These are phyloP conservation scores for Sinocyclocheilus anshuiensis DNA, from an alignment of 2,113 vertebrate species.

Conservation along the genomic window DNA sequence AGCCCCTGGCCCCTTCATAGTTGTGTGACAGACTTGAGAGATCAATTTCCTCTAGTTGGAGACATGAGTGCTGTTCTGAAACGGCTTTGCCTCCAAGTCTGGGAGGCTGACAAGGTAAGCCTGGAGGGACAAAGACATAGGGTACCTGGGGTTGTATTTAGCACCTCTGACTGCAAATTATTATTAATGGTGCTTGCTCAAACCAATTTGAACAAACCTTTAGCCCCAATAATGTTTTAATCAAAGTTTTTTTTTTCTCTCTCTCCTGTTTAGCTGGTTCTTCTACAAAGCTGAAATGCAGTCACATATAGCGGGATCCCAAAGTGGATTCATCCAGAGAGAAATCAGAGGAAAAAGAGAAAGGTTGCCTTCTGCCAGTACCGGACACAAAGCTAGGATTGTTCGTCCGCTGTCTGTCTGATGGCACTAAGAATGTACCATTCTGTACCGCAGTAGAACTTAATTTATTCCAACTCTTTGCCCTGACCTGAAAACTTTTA, in stretches of 20 bases:
- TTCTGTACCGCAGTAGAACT: conserved; percentile 85
- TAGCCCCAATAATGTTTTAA: neutral
- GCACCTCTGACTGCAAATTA: neutral
- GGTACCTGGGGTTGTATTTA: conserved; percentile 32
- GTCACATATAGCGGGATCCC: neutral
- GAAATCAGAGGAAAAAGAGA: conserved; percentile 40
- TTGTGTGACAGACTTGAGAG: conserved; percentile 79
- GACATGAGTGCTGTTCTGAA: conserved; percentile 64
- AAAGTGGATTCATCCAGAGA: conserved; percentile 27
- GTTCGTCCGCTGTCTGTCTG: conserved; percentile 73
- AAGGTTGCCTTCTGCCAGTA: conserved; percentile 64
- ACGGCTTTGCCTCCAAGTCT: conserved; percentile 56
- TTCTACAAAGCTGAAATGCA: neutral
- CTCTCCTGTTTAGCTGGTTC: neutral
- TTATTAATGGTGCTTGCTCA: neutral
- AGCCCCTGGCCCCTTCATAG: conserved; percentile 74
- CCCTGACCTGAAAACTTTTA: conserved; percentile 76
- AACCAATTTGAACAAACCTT: neutral
- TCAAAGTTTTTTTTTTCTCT: neutral
- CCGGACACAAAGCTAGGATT: conserved; percentile 80
- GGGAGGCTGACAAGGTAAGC: conserved; percentile 44
- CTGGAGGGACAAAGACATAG: conserved; percentile 42
- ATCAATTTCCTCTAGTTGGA: conserved; percentile 79
- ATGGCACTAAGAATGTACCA: conserved; percentile 85
- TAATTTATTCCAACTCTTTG: conserved; percentile 90